Base-by-base conservation (phyloP, 2,797 vertebrate species). In the Mionectes olivaceus region DNA sequence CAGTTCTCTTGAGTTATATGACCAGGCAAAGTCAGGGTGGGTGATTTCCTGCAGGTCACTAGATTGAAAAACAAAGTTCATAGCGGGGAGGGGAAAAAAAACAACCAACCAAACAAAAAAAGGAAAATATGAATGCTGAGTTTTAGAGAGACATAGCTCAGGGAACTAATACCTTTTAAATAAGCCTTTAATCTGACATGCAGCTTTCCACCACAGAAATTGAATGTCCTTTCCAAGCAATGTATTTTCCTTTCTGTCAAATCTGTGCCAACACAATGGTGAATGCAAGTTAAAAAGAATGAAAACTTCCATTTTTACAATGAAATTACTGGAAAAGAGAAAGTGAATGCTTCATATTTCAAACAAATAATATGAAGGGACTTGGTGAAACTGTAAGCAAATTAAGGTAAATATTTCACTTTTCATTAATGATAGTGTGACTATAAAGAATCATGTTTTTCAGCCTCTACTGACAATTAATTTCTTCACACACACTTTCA, bases 21-120 rank as follows among this genome's bases (percentile, higher is more conserved):
- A 68, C 22, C 23, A 61, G 10, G 30, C 21, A 37, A 78, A 70
- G 44, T 69, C 37, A 44, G 33, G 5, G 8, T 57, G 12, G 3
- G 6, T 78, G 13, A 4, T 78, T 83, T 87, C 69, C 70, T 82
- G 86, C 43, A 76, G 44, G 7, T 11, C 4, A 21, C 8, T 43
- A n/a, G 17, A 53, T 91, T 82, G 55, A 63, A 76, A 89, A 93
- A 19, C 35, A 65, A 81, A 61, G 25, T 65, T 90, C 35, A 15
- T 9, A 46, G 25, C 2, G 9, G 13, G 2, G 13, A 67, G 19
- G 19, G 4, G 7, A 2, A 28, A 76, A 30, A 19, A 43, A 37
- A 3, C 2, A 16, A 23, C 19, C 3, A 35, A 49, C 33, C 13
- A 24, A n/a, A 9, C 6, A 7, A 5, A 13, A 6, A 6, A 4